Evolutionary conservation across 1,140 invertebrate species (phyloP).

Genomic region (Idris sp.): DNA sequence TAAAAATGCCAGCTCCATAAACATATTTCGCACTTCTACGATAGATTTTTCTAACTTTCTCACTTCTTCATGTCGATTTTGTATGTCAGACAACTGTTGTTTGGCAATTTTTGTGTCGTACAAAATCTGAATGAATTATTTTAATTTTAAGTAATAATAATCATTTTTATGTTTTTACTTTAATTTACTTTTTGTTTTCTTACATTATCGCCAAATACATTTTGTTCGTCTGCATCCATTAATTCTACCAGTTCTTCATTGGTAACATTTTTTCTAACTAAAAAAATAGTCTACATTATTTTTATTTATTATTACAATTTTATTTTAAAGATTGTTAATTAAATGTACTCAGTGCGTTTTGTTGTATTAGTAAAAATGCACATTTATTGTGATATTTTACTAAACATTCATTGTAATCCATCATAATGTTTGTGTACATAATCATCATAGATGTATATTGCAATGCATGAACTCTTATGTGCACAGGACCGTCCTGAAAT

Average conservation of each 20-base stretch:
- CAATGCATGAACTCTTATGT: constrained; percentile 75
- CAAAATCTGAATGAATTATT: constrained; percentile 81
- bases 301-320: constrained; percentile 6
- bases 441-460: constrained; percentile 77
- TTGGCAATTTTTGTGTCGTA: constrained; percentile 89
- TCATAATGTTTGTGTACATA: constrained; percentile 81
- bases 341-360: constrained; percentile 85
- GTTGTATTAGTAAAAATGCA: constrained; percentile 86
- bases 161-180: constrained; percentile 1
- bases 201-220: constrained; percentile 82
- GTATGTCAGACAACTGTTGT: constrained; percentile 88
- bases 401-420: constrained; percentile 86
- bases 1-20: constrained; percentile 87
- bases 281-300: constrained; percentile 17
- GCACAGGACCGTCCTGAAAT: constrained; percentile 64
- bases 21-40: constrained; percentile 89
- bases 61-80: constrained; percentile 90
- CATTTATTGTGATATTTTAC: constrained; percentile 85
- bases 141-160: no score
- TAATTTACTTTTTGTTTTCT: constrained; percentile 62
- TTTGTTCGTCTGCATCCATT: constrained; percentile 79
- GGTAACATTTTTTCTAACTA: constrained; percentile 79
- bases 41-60: constrained; percentile 90
- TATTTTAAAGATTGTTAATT: background rate
- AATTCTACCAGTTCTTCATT: constrained; percentile 79